Evolutionary conservation across 2,797 vertebrate species (phyloP).

Genomic region (Aselliscus stoliczkanus): DNA sequence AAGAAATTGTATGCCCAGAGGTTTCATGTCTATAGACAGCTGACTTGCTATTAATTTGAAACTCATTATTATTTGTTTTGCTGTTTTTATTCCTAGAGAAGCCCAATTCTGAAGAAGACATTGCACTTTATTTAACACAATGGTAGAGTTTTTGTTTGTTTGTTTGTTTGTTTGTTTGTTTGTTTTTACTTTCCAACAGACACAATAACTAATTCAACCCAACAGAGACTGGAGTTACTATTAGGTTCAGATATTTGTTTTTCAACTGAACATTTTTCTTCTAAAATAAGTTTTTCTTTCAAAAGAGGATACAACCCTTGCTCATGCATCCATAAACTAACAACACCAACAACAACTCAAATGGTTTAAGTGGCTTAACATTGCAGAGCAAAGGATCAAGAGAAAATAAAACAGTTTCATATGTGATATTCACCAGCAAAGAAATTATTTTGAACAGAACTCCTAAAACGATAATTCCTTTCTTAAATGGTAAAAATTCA

Average conservation of each 20-base stretch:
- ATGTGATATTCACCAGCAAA: not conserved
- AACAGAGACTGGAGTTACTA: not conserved
- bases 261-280: not conserved
- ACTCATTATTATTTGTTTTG: not conserved
- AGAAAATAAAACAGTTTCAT: not conserved
- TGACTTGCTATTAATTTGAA: not conserved
- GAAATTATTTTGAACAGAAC: not conserved
- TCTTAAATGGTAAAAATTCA: not conserved
- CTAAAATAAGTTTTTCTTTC: not conserved
- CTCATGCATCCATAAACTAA: not conserved
- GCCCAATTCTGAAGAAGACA: not conserved
- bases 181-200: not conserved
- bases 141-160: not conserved
- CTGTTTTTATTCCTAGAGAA: not conserved
- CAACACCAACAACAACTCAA: not conserved
- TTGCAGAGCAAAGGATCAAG: not conserved
- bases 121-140: not conserved
- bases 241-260: not conserved
- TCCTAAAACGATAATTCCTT: not conserved
- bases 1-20: not conserved
- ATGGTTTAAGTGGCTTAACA: not conserved
- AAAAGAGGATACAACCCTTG: not conserved
- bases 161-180: not conserved
- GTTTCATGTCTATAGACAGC: not conserved
- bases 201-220: not conserved